A percentile compares a stretch with the other conserved stretches of the same genome.
phyloP scores from a whole-genome alignment of 1,140 invertebrate genomes.

The Dendroctonus ponderosae region DNA sequence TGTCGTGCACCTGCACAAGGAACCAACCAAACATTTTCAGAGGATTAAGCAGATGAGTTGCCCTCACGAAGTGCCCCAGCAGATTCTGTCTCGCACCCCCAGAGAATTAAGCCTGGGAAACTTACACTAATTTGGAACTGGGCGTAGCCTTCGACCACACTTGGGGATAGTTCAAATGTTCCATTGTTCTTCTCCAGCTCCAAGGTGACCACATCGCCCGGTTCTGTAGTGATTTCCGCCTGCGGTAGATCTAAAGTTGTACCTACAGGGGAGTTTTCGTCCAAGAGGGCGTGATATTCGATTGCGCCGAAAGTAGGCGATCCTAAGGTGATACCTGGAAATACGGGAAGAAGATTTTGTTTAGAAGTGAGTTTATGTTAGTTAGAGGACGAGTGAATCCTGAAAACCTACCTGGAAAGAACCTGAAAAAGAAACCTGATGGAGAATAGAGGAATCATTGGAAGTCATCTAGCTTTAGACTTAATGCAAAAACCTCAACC shows the following conservation, averaged over 20 bases:
- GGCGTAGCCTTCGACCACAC: slow-evolving; percentile 77
- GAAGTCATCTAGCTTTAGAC: neutral
- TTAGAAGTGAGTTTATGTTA: too few relatives aligned
- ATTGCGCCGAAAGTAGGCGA: slow-evolving; percentile 43
- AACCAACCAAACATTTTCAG: neutral
- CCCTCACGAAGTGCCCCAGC: too few relatives aligned
- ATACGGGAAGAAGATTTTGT: neutral
- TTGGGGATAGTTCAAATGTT: slow-evolving; percentile 84
- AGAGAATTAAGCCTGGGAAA: neutral
- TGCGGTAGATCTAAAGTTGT: slow-evolving; percentile 69
- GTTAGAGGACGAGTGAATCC: neutral
- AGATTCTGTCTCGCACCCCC: too few relatives aligned
- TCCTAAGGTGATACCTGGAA: slow-evolving; percentile 33
- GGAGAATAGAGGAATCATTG: neutral
- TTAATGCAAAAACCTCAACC: too few relatives aligned
- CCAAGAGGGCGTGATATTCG: slow-evolving; percentile 57
- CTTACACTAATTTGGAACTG: slow-evolving; percentile 73
- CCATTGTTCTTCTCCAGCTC: slow-evolving; percentile 77
- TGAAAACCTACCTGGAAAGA: neutral
- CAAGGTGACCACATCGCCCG: slow-evolving; percentile 80
- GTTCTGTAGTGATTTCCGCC: slow-evolving; percentile 56
- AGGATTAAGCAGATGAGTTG: slow-evolving; percentile 48
- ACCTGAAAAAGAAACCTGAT: neutral
- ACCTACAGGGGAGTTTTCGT: slow-evolving; percentile 81
- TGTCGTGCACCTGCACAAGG: slow-evolving; percentile 64